Evolutionary conservation across 1,140 invertebrate species (phyloP).

Genomic region (Hyles euphorbiae): DNA sequence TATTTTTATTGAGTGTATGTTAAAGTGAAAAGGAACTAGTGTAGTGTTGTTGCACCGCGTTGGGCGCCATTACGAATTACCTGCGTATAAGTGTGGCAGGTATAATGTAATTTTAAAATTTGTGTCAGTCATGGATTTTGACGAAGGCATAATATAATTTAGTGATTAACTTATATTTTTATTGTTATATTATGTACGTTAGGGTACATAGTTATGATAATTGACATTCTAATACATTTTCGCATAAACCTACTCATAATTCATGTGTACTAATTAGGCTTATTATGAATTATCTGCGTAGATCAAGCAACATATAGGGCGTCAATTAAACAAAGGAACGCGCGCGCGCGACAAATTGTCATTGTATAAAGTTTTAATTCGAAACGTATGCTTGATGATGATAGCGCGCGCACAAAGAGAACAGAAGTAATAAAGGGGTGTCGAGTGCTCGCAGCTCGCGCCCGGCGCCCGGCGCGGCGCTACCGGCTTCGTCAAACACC

Average conservation of each 20-base stretch:
- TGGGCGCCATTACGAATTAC: constrained; percentile 30
- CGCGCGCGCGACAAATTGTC: constrained; percentile 48
- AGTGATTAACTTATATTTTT: too few species aligned
- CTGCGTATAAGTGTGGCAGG: too few species aligned
- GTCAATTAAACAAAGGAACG: constrained; percentile 35
- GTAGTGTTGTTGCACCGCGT: constrained; percentile 23
- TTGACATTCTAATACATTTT: too few species aligned
- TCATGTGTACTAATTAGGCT: too few species aligned
- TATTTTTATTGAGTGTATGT: constrained; percentile 10
- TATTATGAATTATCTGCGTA: too few species aligned
- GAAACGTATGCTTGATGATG: constrained; percentile 56
- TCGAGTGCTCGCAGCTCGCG: constrained; percentile 48
- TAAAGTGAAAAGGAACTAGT: neutral
- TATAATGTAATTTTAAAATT: too few species aligned
- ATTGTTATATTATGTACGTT: too few species aligned
- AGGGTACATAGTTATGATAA: too few species aligned
- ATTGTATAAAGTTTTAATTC: constrained; percentile 65
- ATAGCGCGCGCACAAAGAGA: constrained; percentile 56
- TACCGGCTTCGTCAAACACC: constrained; percentile 10
- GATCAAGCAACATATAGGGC: constrained; percentile 29
- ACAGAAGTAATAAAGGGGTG: constrained; percentile 68
- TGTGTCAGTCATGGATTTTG: too few species aligned
- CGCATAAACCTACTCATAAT: too few species aligned
- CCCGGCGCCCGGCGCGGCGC: neutral
- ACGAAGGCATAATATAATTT: too few species aligned